phyloP scores from a whole-genome alignment of 2,113 vertebrate genomes.

The Chionodraco myersi region DNA sequence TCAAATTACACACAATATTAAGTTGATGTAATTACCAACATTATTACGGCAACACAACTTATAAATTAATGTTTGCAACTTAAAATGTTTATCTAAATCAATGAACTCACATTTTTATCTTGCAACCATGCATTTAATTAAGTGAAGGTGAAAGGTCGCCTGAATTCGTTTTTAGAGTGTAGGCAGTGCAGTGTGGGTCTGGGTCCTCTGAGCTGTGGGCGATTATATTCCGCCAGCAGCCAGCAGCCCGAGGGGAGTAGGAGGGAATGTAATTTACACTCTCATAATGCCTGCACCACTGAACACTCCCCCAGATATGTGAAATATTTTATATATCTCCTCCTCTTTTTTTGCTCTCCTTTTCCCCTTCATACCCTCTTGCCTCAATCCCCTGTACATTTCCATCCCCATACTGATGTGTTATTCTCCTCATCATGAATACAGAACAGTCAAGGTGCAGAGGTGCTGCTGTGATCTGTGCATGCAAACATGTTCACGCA shows the following conservation, averaged over 20 bases:
- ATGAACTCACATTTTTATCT: too few relatives aligned
- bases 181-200: conserved; percentile 46
- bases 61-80: too few relatives aligned
- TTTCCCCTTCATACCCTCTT: conserved; percentile 32
- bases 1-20: too few relatives aligned
- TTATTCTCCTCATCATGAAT: conserved; percentile 71
- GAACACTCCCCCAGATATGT: conserved; percentile 71
- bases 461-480: conserved; percentile 58
- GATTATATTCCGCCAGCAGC: conserved; percentile 74
- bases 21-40: too few relatives aligned
- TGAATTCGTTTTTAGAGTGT: not conserved
- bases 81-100: too few relatives aligned
- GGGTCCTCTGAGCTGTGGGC: conserved; percentile 44
- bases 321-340: conserved; percentile 74
- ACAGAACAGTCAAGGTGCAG: conserved; percentile 64
- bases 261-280: conserved; percentile 77
- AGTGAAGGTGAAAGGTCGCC: too few relatives aligned
- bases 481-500: conserved; percentile 20
- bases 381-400: conserved; percentile 35
- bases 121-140: too few relatives aligned
- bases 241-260: conserved; percentile 61
- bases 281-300: conserved; percentile 75
- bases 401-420: conserved; percentile 59
- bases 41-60: too few relatives aligned
- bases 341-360: conserved; percentile 34